Percentiles rank a stretch among this genome's conserved stretches.
Evolutionary conservation across 2,113 vertebrate species (phyloP).

Genomic region (Zosterops borbonicus): DNA sequence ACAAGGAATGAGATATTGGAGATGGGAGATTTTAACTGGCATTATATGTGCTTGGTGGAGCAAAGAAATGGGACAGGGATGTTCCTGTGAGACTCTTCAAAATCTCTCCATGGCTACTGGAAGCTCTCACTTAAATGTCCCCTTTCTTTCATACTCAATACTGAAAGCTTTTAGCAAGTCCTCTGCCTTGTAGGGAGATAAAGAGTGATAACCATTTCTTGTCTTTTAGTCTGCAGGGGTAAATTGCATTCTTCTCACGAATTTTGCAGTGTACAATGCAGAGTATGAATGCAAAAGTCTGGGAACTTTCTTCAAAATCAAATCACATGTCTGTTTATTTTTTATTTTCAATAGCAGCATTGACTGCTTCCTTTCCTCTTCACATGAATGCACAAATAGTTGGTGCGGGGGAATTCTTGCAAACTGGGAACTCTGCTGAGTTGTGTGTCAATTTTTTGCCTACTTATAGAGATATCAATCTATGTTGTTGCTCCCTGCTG

Average conservation of each 20-base stretch:
- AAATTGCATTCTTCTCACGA: background rate
- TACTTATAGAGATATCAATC: background rate
- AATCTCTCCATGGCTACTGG: background rate
- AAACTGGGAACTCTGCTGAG: background rate
- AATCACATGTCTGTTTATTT: constrained; percentile 31
- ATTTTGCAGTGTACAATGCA: background rate
- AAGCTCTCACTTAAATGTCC: background rate
- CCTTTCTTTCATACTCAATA: background rate
- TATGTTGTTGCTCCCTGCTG: background rate
- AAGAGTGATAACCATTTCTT: background rate
- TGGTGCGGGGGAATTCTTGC: background rate
- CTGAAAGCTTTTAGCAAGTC: background rate
- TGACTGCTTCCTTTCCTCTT: constrained; percentile 26
- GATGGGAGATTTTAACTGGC: background rate
- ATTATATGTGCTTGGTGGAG: background rate
- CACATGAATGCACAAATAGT: constrained; percentile 6
- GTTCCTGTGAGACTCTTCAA: background rate
- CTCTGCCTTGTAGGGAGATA: background rate
- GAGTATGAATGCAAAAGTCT: background rate
- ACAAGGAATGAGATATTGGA: background rate
- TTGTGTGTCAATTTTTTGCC: background rate
- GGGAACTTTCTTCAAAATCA: constrained; percentile 30
- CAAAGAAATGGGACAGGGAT: background rate
- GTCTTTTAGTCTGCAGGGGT: background rate
- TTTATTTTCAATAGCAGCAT: constrained; percentile 46